Evolutionary conservation across 2,113 vertebrate species (phyloP).

Genomic region (Phoxinus phoxinus): DNA sequence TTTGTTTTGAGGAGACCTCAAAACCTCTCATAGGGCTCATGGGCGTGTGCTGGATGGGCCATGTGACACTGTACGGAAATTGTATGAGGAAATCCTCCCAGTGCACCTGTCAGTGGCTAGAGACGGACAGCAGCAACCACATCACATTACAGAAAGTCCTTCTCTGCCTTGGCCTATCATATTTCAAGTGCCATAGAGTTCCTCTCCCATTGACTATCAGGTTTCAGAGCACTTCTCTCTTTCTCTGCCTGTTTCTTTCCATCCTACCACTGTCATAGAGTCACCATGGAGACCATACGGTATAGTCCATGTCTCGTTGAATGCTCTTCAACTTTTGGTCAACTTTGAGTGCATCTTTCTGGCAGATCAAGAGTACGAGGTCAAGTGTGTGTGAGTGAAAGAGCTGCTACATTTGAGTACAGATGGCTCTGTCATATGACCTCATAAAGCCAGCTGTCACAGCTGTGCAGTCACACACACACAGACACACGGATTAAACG

Average conservation of each 20-base stretch:
- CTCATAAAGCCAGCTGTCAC: conserved; percentile 48
- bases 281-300: neutral
- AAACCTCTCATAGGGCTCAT: neutral
- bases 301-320: neutral
- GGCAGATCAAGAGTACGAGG: neutral
- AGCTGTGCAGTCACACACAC: conserved; percentile 39
- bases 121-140: conserved; percentile 45
- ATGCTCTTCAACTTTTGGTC: neutral
- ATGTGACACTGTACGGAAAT: conserved; percentile 39
- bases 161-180: conserved; percentile 39
- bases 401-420: conserved; percentile 22
- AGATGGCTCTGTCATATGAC: conserved; percentile 31
- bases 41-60: neutral
- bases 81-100: conserved; percentile 35
- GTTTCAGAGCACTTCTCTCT: conserved; percentile 44
- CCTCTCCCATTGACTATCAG: conserved; percentile 38
- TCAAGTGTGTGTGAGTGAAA: neutral
- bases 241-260: conserved; percentile 36
- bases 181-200: conserved; percentile 49
- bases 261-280: conserved; percentile 24
- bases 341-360: neutral
- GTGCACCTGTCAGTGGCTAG: conserved; percentile 52
- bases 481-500: neutral
- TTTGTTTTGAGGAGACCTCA: neutral
- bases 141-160: conserved; percentile 52